Percentiles rank a stretch among this genome's conserved stretches.
Conservation (phyloP, 64 coral and sea anemone species). For the Stichodactyla helianthus region DNA sequence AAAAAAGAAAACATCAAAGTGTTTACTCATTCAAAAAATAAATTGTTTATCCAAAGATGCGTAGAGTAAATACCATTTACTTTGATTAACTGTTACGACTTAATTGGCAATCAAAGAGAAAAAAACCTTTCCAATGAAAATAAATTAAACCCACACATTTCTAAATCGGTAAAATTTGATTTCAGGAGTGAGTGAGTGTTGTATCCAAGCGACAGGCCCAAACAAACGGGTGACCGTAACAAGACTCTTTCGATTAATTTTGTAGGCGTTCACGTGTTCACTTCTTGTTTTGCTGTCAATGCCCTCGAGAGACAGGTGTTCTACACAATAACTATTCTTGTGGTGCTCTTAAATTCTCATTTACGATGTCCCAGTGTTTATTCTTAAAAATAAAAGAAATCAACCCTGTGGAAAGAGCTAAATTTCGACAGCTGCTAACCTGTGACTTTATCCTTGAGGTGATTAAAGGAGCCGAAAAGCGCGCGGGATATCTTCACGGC, state of each 20-base stretch:
- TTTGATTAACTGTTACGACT: not conserved
- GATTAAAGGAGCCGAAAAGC: not conserved
- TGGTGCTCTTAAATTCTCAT: not conserved
- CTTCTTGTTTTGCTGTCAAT: not conserved
- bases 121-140: not conserved
- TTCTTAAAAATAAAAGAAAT: constrained; percentile 9
- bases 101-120: not conserved
- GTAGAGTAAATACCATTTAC: not conserved
- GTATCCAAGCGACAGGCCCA: not conserved
- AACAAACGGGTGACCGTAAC: not conserved
- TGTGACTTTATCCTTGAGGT: not conserved
- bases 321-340: constrained; percentile 4
- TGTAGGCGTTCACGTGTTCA: not conserved
- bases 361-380: constrained; percentile 1
- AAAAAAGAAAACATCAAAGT: constrained; percentile 6
- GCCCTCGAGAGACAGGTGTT: constrained; percentile 9
- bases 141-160: not conserved
- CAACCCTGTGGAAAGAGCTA: not conserved
- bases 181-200: not conserved
- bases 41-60: not conserved
- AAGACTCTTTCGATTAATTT: not conserved
- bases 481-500: not conserved
- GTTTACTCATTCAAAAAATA: not conserved
- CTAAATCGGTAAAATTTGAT: not conserved
- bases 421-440: constrained; percentile 6